Evolutionary conservation across 2,888 invertebrate genomes (phyloP).

Genomic region (Caenorhabditis sulstoni): DNA sequence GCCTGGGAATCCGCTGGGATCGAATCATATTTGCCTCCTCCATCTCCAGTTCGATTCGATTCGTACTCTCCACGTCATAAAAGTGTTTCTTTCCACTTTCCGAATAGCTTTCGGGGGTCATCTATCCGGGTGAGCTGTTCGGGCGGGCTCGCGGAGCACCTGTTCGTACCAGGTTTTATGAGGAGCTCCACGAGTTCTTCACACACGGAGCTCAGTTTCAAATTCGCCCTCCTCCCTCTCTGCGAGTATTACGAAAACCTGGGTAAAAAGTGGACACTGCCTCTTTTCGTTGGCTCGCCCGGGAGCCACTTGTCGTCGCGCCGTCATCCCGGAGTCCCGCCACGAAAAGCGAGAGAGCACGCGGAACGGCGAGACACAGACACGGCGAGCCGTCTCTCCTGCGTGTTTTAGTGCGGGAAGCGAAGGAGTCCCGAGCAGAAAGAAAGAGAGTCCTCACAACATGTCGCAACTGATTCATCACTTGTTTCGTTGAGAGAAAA

Average conservation of each 20-base stretch:
- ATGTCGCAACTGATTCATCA: slow-evolving; percentile 59
- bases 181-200: slow-evolving; percentile 27
- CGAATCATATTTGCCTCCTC: too few relatives aligned
- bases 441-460: slow-evolving; percentile 41
- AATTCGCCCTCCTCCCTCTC: slow-evolving; percentile 3
- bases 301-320: slow-evolving; percentile 55
- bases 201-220: slow-evolving; percentile 33
- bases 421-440: not conserved
- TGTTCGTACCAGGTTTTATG: slow-evolving; percentile 54
- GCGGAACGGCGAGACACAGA: slow-evolving; percentile 25
- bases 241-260: slow-evolving; percentile 54
- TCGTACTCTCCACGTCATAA: too few relatives aligned
- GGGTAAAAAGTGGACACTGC: slow-evolving; percentile 40
- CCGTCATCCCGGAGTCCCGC: slow-evolving; percentile 40
- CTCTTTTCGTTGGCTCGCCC: slow-evolving; percentile 27
- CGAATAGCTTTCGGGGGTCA: too few relatives aligned
- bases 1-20: not conserved
- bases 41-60: too few relatives aligned
- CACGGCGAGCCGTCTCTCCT: slow-evolving; percentile 37
- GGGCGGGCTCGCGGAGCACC: slow-evolving; percentile 20
- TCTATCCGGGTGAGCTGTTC: too few relatives aligned
- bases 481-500: not conserved
- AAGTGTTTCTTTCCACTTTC: too few relatives aligned
- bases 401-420: slow-evolving; percentile 51
- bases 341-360: slow-evolving; percentile 6